A percentile compares a stretch with the other conserved stretches of the same genome.
These are phyloP conservation scores for Drosophila repletoides DNA, from an alignment of 1,140 invertebrate species.

Conservation along the genomic window DNA sequence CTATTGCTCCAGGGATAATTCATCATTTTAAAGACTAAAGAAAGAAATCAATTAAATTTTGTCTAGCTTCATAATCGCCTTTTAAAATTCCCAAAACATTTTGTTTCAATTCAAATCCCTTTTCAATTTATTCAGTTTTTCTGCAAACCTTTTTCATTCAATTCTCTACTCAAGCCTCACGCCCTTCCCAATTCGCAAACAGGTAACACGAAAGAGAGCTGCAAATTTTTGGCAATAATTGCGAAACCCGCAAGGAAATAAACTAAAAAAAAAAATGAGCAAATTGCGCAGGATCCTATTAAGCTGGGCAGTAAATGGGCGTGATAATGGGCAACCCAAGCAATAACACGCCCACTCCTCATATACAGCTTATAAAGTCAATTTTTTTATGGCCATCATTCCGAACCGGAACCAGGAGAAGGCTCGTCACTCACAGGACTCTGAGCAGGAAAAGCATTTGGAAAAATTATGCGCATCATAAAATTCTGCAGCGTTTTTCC, in stretches of 20 bases:
- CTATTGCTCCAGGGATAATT: too few relatives aligned
- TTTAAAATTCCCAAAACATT: too few relatives aligned
- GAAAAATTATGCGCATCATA: slow-evolving; percentile 71
- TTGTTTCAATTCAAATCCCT: too few relatives aligned
- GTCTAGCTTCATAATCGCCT: too few relatives aligned
- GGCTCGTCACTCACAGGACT: slow-evolving; percentile 2
- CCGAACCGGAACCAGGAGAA: slow-evolving; percentile 55
- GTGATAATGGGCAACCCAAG: slow-evolving; percentile 44
- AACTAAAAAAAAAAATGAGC: slow-evolving; percentile 17
- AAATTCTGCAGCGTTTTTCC: slow-evolving; percentile 61
- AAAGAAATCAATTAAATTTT: too few relatives aligned
- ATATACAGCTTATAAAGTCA: slow-evolving; percentile 67
- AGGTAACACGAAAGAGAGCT: slow-evolving; percentile 36
- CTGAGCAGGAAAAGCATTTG: slow-evolving; percentile 56
- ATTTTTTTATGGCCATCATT: slow-evolving; percentile 70
- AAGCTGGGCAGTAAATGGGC: slow-evolving; percentile 40
- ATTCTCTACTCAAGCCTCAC: background rate
- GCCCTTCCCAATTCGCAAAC: background rate
- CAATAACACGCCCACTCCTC: too few relatives aligned
- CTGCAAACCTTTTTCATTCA: background rate
- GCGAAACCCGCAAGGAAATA: slow-evolving; percentile 43
- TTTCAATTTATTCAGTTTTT: too few relatives aligned
- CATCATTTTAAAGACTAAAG: too few relatives aligned
- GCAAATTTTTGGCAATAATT: slow-evolving; percentile 22
- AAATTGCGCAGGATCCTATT: background rate